phyloP scores from a whole-genome alignment of 2,888 invertebrate genomes.

The Lasioglossum pauxillum region DNA sequence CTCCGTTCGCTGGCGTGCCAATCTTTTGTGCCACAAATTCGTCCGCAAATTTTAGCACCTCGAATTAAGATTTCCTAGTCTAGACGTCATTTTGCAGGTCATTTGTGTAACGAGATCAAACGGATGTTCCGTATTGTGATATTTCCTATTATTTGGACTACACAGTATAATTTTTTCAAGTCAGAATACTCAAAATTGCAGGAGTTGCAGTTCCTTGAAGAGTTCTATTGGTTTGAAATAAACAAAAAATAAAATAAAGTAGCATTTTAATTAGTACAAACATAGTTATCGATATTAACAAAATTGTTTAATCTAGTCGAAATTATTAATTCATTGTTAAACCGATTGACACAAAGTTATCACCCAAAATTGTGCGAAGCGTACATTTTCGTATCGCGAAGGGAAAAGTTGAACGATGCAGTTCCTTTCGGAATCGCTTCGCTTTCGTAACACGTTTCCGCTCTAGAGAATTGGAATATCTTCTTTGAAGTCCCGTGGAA shows the following conservation, averaged over 20 bases:
- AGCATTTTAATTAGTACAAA: background rate
- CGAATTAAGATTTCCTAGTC: background rate
- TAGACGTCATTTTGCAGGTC: background rate
- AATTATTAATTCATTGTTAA: background rate
- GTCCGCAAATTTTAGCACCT: background rate
- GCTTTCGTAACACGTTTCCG: background rate
- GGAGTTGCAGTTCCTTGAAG: background rate
- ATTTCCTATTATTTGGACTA: too few relatives aligned
- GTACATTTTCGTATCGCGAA: background rate
- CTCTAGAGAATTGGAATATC: background rate
- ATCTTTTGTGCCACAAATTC: slow-evolving; percentile 21
- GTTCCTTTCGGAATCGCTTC: background rate
- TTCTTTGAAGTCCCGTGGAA: slow-evolving; percentile 86
- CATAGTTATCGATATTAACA: background rate
- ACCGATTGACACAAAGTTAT: background rate
- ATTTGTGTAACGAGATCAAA: background rate
- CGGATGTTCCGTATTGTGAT: background rate
- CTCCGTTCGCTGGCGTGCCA: background rate
- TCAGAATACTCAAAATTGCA: background rate
- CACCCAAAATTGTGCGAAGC: background rate
- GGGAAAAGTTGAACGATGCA: background rate
- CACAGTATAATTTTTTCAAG: background rate
- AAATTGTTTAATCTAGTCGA: background rate
- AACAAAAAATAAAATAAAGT: background rate
- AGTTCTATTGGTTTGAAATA: background rate